Evolutionary conservation across 2,113 vertebrate species (phyloP).

Genomic region (Gallinago undulata): DNA sequence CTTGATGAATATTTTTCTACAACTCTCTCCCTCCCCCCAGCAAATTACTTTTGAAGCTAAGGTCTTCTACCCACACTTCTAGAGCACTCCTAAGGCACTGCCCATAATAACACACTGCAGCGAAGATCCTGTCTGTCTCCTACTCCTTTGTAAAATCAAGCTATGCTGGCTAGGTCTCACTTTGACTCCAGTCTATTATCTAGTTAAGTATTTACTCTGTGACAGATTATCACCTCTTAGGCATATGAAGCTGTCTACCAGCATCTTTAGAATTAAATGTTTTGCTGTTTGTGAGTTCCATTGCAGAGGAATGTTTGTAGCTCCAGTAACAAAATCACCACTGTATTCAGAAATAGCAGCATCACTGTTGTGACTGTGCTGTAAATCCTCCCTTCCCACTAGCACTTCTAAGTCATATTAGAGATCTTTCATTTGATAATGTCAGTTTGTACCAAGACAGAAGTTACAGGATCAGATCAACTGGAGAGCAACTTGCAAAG

Average conservation of each 20-base stretch:
- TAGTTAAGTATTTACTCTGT: background rate
- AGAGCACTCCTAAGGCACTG: background rate
- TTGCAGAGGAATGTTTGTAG: background rate
- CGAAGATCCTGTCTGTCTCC: background rate
- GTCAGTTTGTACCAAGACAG: background rate
- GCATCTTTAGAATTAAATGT: background rate
- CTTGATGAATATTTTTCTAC: background rate
- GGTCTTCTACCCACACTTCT: background rate
- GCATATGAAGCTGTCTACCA: background rate
- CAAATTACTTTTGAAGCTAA: background rate
- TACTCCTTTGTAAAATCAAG: background rate
- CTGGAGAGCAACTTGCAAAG: background rate
- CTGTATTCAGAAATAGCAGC: background rate
- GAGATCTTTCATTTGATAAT: background rate
- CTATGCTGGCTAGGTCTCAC: background rate
- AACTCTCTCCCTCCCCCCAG: background rate
- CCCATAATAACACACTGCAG: background rate
- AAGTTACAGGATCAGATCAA: background rate
- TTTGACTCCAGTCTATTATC: background rate
- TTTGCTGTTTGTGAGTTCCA: background rate
- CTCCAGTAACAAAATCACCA: background rate
- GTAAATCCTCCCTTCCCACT: background rate
- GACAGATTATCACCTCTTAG: background rate
- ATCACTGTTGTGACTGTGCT: background rate
- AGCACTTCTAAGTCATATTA: background rate